These are phyloP conservation scores for Amazona finschi DNA, from an alignment of 2,797 vertebrate species.

Conservation along the genomic window DNA sequence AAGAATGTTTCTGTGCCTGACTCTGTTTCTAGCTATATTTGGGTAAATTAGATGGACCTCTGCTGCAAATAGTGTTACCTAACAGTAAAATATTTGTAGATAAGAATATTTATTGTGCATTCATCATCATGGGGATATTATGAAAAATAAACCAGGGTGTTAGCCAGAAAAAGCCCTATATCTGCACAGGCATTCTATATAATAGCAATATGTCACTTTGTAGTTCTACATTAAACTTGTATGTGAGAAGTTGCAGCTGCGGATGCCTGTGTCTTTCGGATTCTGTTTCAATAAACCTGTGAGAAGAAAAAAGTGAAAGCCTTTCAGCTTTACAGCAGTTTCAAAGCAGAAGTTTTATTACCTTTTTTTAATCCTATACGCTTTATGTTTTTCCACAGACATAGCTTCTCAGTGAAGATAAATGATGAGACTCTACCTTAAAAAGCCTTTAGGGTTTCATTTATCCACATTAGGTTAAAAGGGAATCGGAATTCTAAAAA, in stretches of 20 bases:
- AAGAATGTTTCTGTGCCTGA: not conserved
- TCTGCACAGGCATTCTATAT: not conserved
- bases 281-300: slow-evolving; percentile 59
- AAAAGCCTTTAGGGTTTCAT: slow-evolving; percentile 63
- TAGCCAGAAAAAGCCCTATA: not conserved
- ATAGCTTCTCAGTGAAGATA: slow-evolving; percentile 49
- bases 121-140: not conserved
- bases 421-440: slow-evolving; percentile 53
- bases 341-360: slow-evolving; percentile 66
- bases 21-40: not conserved
- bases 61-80: not conserved
- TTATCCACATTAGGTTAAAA: slow-evolving; percentile 62
- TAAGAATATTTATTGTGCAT: not conserved
- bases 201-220: slow-evolving; percentile 31
- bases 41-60: not conserved
- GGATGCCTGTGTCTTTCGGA: slow-evolving; percentile 27
- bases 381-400: slow-evolving; percentile 52
- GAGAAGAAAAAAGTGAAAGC: slow-evolving; percentile 39
- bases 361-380: not conserved
- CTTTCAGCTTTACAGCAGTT: slow-evolving; percentile 52
- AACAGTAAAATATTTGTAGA: not conserved
- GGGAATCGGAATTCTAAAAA: slow-evolving; percentile 63
- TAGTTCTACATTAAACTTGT: slow-evolving; percentile 45
- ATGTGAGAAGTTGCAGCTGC: slow-evolving; percentile 58
- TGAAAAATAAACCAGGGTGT: slow-evolving; percentile 10